Evolutionary conservation across 1,140 invertebrate species (phyloP).

Genomic region (Drosophila yakuba): DNA sequence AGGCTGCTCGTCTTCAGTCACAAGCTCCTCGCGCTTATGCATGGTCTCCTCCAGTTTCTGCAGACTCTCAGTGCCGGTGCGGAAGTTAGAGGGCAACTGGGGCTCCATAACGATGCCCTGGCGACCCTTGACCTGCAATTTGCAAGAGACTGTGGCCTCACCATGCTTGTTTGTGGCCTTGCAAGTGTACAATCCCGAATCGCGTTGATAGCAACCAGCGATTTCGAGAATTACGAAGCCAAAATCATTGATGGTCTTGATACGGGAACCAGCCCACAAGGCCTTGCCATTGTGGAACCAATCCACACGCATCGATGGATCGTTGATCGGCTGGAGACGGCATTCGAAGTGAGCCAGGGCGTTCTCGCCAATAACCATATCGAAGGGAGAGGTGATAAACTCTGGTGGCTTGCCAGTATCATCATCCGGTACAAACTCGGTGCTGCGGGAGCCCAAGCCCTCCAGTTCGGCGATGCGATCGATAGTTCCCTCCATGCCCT

Average conservation of each 20-base stretch:
- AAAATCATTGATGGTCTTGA: constrained; percentile 97
- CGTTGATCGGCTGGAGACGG: constrained; percentile 94
- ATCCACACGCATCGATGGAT: constrained; percentile 96
- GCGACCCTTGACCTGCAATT: constrained; percentile 92
- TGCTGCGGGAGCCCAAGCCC: constrained; percentile 89
- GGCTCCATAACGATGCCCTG: constrained; percentile 95
- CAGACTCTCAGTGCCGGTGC: constrained; percentile 93
- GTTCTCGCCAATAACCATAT: constrained; percentile 94
- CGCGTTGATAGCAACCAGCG: constrained; percentile 93
- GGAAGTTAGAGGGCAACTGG: constrained; percentile 94
- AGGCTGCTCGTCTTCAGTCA: constrained; percentile 92
- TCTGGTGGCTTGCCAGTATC: constrained; percentile 95
- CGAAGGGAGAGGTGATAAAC: constrained; percentile 94
- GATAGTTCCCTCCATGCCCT: constrained; percentile 96
- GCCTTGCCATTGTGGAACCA: constrained; percentile 98
- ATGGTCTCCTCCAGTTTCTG: constrained; percentile 95
- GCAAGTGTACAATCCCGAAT: constrained; percentile 95
- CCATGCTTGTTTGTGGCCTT: constrained; percentile 96
- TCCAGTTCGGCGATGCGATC: constrained; percentile 97
- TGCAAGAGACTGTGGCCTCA: constrained; percentile 94
- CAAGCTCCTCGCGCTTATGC: constrained; percentile 93
- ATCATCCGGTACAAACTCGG: constrained; percentile 88
- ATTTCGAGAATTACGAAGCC: constrained; percentile 97
- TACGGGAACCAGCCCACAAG: constrained; percentile 92
- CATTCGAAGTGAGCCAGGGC: constrained; percentile 97